These are phyloP conservation scores for Coremacera marginata DNA, from an alignment of 2,888 invertebrate species.

Conservation along the genomic window DNA sequence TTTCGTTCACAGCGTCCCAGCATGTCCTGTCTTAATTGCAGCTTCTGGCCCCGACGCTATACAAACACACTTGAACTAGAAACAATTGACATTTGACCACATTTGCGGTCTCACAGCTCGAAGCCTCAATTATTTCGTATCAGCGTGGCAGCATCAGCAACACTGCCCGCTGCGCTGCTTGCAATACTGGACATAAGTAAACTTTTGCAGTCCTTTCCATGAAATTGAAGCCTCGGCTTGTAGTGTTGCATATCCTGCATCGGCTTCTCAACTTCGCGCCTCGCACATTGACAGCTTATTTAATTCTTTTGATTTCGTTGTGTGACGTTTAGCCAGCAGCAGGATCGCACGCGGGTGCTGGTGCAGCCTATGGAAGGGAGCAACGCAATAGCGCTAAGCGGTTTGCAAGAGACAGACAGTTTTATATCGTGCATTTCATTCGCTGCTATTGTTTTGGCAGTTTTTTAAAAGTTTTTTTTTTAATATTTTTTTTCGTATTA, in stretches of 20 bases:
- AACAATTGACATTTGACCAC: conserved; percentile 32
- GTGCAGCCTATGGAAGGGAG: not conserved
- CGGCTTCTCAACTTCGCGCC: not conserved
- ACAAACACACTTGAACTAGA: not conserved
- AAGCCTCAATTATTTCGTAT: conserved; percentile 31
- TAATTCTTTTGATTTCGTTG: conserved; percentile 21
- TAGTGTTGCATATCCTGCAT: not conserved
- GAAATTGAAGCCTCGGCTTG: not conserved
- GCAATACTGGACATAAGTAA: not conserved
- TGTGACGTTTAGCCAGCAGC: conserved; percentile 1
- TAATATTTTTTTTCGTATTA: not conserved
- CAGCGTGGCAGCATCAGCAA: conserved; percentile 18
- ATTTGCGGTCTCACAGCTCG: conserved; percentile 16
- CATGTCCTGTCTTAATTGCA: not conserved
- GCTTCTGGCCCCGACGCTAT: not conserved
- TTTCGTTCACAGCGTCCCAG: no score
- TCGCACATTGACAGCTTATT: conserved; percentile 27
- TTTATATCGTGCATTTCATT: conserved; percentile 14
- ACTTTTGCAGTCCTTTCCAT: not conserved
- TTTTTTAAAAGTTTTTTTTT: not conserved
- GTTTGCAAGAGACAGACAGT: not conserved
- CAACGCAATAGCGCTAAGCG: not conserved
- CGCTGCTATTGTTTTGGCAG: not conserved
- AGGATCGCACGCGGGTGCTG: not conserved
- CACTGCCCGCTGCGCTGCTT: not conserved